Conservation (phyloP, 2,797 vertebrate genomes). For the Nyctalus aviator region DNA sequence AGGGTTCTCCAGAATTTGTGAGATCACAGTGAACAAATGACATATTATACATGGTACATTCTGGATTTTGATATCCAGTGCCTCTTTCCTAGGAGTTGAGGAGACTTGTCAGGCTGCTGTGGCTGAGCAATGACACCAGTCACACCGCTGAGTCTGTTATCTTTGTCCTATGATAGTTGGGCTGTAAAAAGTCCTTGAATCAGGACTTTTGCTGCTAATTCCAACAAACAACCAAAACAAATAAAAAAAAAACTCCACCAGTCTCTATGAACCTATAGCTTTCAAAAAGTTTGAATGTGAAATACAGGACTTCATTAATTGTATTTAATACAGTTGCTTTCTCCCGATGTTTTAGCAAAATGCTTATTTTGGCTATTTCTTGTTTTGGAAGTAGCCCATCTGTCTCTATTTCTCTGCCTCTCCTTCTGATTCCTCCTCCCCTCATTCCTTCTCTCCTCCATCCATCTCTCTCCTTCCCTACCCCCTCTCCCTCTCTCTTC, state of each 20-base stretch:
- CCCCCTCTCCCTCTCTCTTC: not conserved
- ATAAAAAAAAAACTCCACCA: not conserved
- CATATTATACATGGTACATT: not conserved
- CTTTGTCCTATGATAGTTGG: not conserved
- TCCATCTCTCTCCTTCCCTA: not conserved
- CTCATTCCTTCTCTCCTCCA: not conserved
- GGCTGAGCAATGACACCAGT: not conserved
- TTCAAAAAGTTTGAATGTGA: not conserved
- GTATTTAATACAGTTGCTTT: slow-evolving; percentile 4
- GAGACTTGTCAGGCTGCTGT: not conserved
- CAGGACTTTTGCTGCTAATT: not conserved
- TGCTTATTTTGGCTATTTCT: not conserved
- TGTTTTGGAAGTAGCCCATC: not conserved
- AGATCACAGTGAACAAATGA: not conserved
- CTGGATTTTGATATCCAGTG: not conserved
- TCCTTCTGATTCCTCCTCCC: no score
- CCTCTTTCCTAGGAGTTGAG: not conserved
- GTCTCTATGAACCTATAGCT: not conserved
- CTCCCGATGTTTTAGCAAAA: slow-evolving; percentile 2
- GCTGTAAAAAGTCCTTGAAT: not conserved
- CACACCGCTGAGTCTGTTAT: not conserved
- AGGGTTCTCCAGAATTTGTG: not conserved
- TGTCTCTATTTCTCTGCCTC: not conserved
- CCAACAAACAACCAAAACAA: not conserved
- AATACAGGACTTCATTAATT: not conserved